Percentiles rank a stretch among this genome's conserved stretches.
These are phyloP conservation scores for Rhincodon typus DNA, from an alignment of 2,797 vertebrate species.

Conservation along the genomic window DNA sequence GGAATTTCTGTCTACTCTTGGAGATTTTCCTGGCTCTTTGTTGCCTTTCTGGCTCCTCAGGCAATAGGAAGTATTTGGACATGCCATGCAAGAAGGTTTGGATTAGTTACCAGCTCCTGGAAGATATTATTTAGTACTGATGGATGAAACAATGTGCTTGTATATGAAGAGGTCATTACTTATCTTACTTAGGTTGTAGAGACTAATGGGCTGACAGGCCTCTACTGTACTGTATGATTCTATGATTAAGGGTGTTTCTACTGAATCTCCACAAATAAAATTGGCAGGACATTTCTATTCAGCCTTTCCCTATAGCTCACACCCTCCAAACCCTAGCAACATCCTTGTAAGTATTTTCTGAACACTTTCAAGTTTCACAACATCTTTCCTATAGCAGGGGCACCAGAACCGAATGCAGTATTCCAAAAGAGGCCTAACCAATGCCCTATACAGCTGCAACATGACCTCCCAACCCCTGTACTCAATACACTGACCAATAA, in stretches of 20 bases:
- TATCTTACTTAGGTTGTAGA: neutral
- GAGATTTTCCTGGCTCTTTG: neutral
- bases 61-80: neutral
- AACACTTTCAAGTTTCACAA: too few species aligned
- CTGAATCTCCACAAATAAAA: neutral
- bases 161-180: neutral
- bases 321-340: too few species aligned
- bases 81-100: neutral
- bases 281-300: neutral
- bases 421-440: too few species aligned
- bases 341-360: too few species aligned
- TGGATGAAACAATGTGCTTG: neutral
- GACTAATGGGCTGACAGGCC: neutral
- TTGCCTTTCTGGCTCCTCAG: neutral
- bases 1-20: neutral
- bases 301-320: too few species aligned
- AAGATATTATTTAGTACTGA: neutral
- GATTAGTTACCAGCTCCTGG: neutral
- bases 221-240: too few species aligned
- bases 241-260: neutral
- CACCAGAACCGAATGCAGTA: too few species aligned
- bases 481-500: too few species aligned
- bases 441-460: too few species aligned
- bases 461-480: too few species aligned
- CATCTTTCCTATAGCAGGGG: too few species aligned